phyloP scores from a whole-genome alignment of 2,888 invertebrate genomes.

The Ornithoptera priamus region DNA sequence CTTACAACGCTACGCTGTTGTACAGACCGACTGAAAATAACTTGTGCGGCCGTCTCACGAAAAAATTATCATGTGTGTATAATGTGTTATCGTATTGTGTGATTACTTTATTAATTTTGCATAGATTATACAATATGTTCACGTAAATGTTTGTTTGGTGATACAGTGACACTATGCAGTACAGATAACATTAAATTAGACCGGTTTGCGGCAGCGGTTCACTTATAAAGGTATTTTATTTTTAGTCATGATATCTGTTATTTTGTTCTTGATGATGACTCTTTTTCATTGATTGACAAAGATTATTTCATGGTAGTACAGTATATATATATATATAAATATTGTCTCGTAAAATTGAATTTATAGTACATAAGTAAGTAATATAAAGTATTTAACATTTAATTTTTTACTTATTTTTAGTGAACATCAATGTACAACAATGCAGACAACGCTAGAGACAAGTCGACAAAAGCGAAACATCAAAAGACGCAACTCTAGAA shows the following conservation, averaged over 20 bases:
- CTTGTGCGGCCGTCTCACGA: slow-evolving; percentile 7
- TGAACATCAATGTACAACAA: slow-evolving; percentile 63
- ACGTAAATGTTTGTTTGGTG: slow-evolving; percentile 63
- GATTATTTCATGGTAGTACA: background rate
- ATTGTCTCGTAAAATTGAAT: too few relatives aligned
- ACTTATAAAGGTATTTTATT: slow-evolving; percentile 52
- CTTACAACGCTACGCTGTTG: slow-evolving; percentile 6
- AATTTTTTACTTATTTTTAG: slow-evolving; percentile 50
- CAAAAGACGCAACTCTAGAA: slow-evolving; percentile 74
- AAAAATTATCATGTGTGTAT: slow-evolving; percentile 22
- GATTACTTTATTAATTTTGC: slow-evolving; percentile 37
- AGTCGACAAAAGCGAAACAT: slow-evolving; percentile 71
- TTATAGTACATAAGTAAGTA: background rate
- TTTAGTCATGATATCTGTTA: slow-evolving; percentile 32
- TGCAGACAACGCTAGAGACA: slow-evolving; percentile 73
- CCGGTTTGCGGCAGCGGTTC: slow-evolving; percentile 59
- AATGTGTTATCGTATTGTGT: slow-evolving; percentile 31
- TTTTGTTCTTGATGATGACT: background rate
- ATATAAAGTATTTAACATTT: background rate
- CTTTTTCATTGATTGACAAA: background rate
- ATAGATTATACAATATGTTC: slow-evolving; percentile 39
- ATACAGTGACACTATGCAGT: slow-evolving; percentile 59
- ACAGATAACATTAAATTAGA: slow-evolving; percentile 58
- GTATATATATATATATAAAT: too few relatives aligned
- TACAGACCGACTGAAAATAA: slow-evolving; percentile 25